Conservation (phyloP, 2,888 invertebrate species). For the Luffia ferchaultella region DNA sequence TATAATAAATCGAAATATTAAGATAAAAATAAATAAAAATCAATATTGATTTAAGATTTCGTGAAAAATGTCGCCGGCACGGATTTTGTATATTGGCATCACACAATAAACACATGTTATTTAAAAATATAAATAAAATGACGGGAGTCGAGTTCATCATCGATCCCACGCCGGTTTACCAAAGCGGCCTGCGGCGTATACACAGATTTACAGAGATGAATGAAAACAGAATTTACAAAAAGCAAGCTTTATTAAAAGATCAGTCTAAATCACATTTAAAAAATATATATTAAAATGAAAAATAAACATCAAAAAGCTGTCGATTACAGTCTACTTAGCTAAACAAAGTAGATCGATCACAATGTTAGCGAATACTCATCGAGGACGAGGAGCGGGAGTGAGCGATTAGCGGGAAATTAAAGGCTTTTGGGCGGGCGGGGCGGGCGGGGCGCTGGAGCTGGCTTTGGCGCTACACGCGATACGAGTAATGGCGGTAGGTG, state of each 20-base stretch:
- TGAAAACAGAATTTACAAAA: conserved; percentile 36
- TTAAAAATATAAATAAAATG: too few relatives aligned
- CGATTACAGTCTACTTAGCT: conserved; percentile 38
- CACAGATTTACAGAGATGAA: too few relatives aligned
- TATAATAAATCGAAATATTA: too few relatives aligned
- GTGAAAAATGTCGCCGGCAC: too few relatives aligned
- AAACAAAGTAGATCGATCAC: conserved; percentile 53
- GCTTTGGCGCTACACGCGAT: conserved; percentile 79
- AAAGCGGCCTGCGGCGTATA: too few relatives aligned
- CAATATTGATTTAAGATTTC: too few relatives aligned
- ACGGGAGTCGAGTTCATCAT: conserved; percentile 46
- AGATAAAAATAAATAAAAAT: too few relatives aligned
- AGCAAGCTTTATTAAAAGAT: conserved; percentile 64
- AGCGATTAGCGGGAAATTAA: conserved; percentile 19
- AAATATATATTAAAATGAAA: conserved; percentile 28
- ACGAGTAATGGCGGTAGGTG: conserved; percentile 85
- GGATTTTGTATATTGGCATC: too few relatives aligned
- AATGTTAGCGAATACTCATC: conserved; percentile 60
- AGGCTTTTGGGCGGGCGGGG: conserved; percentile 22
- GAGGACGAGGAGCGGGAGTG: conserved; percentile 28
- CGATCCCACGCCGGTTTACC: conserved; percentile 34
- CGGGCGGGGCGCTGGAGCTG: conserved; percentile 23
- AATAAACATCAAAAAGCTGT: conserved; percentile 44
- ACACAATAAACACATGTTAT: too few relatives aligned
- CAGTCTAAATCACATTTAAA: conserved; percentile 51